Evolutionary conservation across 2,888 invertebrate species (phyloP), one percentile per base, ranked within the genome.

Genomic region (Agonopterix subpropinquella): DNA sequence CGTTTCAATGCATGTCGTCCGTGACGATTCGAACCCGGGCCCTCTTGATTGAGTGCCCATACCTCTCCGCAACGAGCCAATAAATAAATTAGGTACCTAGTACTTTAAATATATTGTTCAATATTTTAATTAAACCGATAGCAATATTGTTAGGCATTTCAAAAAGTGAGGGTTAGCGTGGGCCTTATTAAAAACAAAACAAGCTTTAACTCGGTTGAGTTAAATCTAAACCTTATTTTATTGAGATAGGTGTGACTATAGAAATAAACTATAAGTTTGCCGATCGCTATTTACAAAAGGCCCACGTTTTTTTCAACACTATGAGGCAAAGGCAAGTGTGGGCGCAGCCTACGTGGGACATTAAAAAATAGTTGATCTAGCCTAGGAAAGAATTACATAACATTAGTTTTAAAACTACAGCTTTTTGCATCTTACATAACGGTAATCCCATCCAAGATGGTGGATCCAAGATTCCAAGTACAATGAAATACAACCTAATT

Each of bases 341-440:
- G 84, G 84, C 76, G 80, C 80, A 59, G 64, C 81, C 81, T 80
- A 82, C 82, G 70, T 74, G 57, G 51, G 58, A 59, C 59, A 62
- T 74, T 70, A 70, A 75, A 73, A 76, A 74, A 69, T n/a, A 64
- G 67, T 64, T 67, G 68, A 70, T 59, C 62, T 66, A 69, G 64
- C 58, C 70, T 70, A 70, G 69, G 62, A 64, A 70, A 66, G 53
- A 70, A 72, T 69, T 64, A 73, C 65, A 70, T 68, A 73, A 75
- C 62, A 61, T 64, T 67, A 59, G 55, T 9, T 35, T 13, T 15
- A 45, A 36, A 45, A 7, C 28, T 28, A 5, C 28, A 28, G 5
- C 28, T 28, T 28, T 28, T 28, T 28, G 28, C 28, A 28, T 28
- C 28, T 28, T 28, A 28, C 28, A 28, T 28, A 28, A 28, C 13